Base-by-base conservation (phyloP, 2,888 invertebrate species). In the Rhaphigaster nebulosa region DNA sequence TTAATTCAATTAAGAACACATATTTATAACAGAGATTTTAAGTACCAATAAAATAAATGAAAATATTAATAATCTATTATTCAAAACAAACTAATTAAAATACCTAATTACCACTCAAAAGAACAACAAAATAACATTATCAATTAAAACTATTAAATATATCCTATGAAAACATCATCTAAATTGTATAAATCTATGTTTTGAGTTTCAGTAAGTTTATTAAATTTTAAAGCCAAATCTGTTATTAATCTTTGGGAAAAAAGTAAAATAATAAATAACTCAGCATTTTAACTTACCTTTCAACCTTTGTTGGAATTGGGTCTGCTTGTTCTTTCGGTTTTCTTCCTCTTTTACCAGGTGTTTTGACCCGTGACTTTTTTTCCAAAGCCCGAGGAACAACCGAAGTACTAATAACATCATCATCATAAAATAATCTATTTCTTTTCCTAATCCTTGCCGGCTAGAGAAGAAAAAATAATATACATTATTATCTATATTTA, bases 381-480 rank as follows among this genome's bases (percentile, higher is more conserved):
- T 91, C 90, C 88, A 91, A 91, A 15, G 92, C 91, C 20, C 91
- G 91, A 29, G 92, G 92, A 20, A 92, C 90, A 91, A 93, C 96
- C 92, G 96, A 97, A 93, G 97, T 97, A 38, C 97, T 96, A 93
- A 97, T 96, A 93, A 98, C 97, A 93, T 98, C 97, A 94, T 98
- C 98, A 94, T 98, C 98, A 94, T 96, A 98, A 93, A 98, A 98
- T 90, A 98, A 95, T 93, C 96, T 95, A 94, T 98, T 98, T 93
- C 97, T 97, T 94, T 98, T 98, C 54, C 98, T 95, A 92, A 98
- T 98, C 91, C 98, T 95, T 12, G 97, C 97, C 90, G 98, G 98
- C 94, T 94, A 29, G 29, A 84, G 26, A 45, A 38, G 45, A 45
- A 45, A 80, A 80, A 23, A 84, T 8, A 84, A 45, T 4, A 65